Base-by-base conservation (phyloP, 2,888 invertebrate genomes). In the Plemyria rubiginata region DNA sequence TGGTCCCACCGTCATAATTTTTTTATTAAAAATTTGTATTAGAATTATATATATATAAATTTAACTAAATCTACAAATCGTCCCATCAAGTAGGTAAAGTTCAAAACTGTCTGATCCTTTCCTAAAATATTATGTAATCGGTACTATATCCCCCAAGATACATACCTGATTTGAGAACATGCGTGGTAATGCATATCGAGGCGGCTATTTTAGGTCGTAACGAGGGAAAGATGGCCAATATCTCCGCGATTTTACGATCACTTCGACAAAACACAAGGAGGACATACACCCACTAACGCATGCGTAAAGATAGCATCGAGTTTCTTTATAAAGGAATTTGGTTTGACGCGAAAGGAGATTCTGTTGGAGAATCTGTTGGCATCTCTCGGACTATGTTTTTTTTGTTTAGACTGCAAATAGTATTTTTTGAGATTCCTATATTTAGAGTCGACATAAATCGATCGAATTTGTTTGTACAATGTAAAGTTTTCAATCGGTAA, bases 201-300 rank as follows among this genome's bases (percentile, higher is more conserved):
- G 61, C 50, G 62, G 29, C 62, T 64, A 61, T 70, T 74, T 69
- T 51, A 45, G 57, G 56, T 48, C 52, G 15, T 64, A 64, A 64
- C 52, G 60, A 48, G 46, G 64, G 59, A 59, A 54, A 64, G 60
- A 70, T 56, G 65, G 51, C 49, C 75, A 62, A 68, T 76, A 72
- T 66, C 53, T 75, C 66, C 56, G n/a, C 16, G 54, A 54, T 65
- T 78, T 76, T 76, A 76, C 70, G 69, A 54, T 51, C 66, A 36
- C 45, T 53, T 22, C 64, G 48, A 60, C 54, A 57, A 62, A 58
- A 55, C 67, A 56, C 69, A 56, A 58, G 64, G 55, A 62, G 64
- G 38, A 15, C 49, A 16, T 13, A 70, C 70, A 65, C 76, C 68
- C 78, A 76, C 76, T 56, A 64, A 41, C 43, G 29, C 48, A 48